A percentile compares a stretch with the other conserved stretches of the same genome.
These are phyloP conservation scores for Aporophyla nigra DNA, from an alignment of 2,888 invertebrate genomes.

Conservation along the genomic window DNA sequence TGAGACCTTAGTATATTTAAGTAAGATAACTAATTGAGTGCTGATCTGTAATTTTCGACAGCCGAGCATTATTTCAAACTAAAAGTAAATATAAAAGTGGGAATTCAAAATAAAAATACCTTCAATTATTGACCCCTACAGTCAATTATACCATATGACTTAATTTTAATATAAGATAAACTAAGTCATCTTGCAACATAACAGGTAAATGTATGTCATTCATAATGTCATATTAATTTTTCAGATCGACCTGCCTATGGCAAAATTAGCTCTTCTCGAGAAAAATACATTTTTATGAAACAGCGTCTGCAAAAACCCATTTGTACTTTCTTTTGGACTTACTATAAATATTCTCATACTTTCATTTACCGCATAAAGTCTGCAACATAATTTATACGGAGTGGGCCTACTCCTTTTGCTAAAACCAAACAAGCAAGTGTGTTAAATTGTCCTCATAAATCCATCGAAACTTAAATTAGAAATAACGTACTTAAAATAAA, in stretches of 20 bases:
- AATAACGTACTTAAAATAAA: constrained; percentile 3
- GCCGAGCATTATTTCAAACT: background rate
- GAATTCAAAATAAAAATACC: background rate
- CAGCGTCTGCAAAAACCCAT: background rate
- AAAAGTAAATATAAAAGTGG: background rate
- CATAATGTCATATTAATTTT: too few species aligned
- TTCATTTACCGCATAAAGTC: constrained; percentile 17
- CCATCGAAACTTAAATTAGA: constrained; percentile 30
- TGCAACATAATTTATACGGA: constrained; percentile 13
- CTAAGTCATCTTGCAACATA: too few species aligned
- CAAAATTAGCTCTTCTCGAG: too few species aligned
- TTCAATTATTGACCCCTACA: too few species aligned
- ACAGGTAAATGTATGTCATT: too few species aligned
- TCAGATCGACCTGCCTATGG: too few species aligned
- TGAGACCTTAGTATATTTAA: background rate
- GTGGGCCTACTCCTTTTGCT: background rate
- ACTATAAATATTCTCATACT: constrained; percentile 18
- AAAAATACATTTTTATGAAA: background rate
- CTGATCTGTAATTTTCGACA: constrained; percentile 7
- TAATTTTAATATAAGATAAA: background rate
- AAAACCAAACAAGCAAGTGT: background rate
- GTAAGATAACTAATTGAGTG: constrained; percentile 11
- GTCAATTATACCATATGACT: background rate
- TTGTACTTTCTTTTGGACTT: background rate
- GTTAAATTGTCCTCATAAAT: constrained; percentile 28